A percentile compares a stretch with the other conserved stretches of the same genome.
Conservation (phyloP, 1,140 invertebrate genomes). For the Daktulosphaira vitifoliae region DNA sequence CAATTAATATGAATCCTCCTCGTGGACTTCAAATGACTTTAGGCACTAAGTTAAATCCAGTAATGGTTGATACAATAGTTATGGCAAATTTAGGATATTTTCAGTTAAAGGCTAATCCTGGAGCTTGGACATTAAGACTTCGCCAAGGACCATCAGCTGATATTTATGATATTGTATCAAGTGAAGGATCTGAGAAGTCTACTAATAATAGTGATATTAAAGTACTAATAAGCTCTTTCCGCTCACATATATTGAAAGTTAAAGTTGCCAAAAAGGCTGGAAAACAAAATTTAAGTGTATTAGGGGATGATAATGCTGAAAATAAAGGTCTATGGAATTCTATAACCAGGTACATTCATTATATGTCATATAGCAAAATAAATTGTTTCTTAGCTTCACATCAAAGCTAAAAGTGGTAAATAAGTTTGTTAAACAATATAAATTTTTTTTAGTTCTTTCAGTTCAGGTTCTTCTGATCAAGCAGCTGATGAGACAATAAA, state of each 20-base stretch:
- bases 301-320: slow-evolving; percentile 60
- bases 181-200: slow-evolving; percentile 66
- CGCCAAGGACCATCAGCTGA: slow-evolving; percentile 88
- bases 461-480: slow-evolving; percentile 46
- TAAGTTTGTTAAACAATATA: too few species aligned
- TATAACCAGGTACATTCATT: slow-evolving; percentile 65
- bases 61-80: slow-evolving; percentile 92
- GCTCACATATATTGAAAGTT: slow-evolving; percentile 83
- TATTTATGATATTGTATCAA: slow-evolving; percentile 80
- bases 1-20: slow-evolving; percentile 81
- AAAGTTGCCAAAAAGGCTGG: slow-evolving; percentile 84
- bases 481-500: slow-evolving; percentile 81
- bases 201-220: slow-evolving; percentile 61
- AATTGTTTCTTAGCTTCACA: too few species aligned
- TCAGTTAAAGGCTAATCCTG: slow-evolving; percentile 95
- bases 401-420: too few species aligned
- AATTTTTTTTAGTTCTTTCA: slow-evolving; percentile 52
- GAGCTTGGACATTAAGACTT: slow-evolving; percentile 79
- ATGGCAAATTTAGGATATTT: slow-evolving; percentile 99
- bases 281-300: slow-evolving; percentile 71
- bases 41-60: slow-evolving; percentile 69
- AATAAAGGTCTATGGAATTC: slow-evolving; percentile 83
- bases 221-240: slow-evolving; percentile 78
- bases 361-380: too few species aligned
- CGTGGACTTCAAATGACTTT: slow-evolving; percentile 91